phyloP scores from a whole-genome alignment of 2,797 vertebrate genomes.

The Erpetoichthys calabaricus region DNA sequence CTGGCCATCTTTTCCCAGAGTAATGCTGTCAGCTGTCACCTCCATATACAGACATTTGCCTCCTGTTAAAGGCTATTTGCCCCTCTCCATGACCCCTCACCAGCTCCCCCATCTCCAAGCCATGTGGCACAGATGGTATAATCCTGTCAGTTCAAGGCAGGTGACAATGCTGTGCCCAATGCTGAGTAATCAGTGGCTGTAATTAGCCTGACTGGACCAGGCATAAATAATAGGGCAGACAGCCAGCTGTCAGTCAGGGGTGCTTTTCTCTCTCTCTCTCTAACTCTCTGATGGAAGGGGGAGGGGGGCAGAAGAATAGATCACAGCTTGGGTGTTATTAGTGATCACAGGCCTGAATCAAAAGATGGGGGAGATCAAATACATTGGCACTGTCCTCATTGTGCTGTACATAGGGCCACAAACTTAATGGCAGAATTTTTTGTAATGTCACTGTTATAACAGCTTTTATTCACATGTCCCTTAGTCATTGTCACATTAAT shows the following conservation, averaged over 20 bases:
- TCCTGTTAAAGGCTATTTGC: conserved; percentile 43
- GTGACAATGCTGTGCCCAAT: conserved; percentile 51
- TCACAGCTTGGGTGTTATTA: background rate
- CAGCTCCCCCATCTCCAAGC: conserved; percentile 40
- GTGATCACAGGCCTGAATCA: background rate
- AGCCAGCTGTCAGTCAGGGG: conserved; percentile 63
- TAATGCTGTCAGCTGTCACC: conserved; percentile 51
- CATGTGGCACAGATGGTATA: conserved; percentile 76
- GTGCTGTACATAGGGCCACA: too few relatives aligned
- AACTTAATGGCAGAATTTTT: too few relatives aligned
- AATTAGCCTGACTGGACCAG: conserved; percentile 71
- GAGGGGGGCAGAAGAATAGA: conserved; percentile 9
- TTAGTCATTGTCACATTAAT: too few relatives aligned
- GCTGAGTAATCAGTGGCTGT: conserved; percentile 72
- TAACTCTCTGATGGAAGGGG: conserved; percentile 10
- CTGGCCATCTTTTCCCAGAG: conserved; percentile 29
- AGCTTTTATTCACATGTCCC: too few relatives aligned
- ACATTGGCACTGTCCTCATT: too few relatives aligned
- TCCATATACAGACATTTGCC: conserved; percentile 51
- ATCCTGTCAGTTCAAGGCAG: conserved; percentile 65
- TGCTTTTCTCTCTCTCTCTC: conserved; percentile 16
- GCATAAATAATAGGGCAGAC: conserved; percentile 65
- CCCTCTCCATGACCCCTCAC: conserved; percentile 41
- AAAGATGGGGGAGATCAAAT: conserved; percentile 10
- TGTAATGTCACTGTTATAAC: too few relatives aligned